A percentile compares a stretch with the other conserved stretches of the same genome.
These are phyloP conservation scores for Heptranchias perlo DNA, from an alignment of 2,113 vertebrate species.

Conservation along the genomic window DNA sequence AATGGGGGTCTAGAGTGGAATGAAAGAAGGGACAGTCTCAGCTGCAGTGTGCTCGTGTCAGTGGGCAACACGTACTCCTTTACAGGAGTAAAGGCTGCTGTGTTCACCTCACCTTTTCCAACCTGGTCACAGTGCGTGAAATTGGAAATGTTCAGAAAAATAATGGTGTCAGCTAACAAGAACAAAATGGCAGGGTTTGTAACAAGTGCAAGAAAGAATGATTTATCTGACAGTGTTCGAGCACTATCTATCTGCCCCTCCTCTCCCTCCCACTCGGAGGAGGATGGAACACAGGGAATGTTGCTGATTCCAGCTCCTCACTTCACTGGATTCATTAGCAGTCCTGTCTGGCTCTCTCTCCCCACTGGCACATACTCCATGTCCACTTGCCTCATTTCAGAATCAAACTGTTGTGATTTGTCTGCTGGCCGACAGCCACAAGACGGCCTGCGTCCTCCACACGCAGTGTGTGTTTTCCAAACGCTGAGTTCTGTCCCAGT, in stretches of 20 bases:
- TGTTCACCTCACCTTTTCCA: not conserved
- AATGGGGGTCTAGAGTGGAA: not conserved
- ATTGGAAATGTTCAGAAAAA: not conserved
- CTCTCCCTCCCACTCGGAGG: not conserved
- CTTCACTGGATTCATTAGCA: not conserved
- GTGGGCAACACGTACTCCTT: not conserved
- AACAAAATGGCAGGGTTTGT: not conserved
- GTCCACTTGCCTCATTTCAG: not conserved
- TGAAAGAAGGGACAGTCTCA: not conserved
- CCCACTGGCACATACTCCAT: not conserved
- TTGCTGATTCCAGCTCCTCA: not conserved
- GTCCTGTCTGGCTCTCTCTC: not conserved
- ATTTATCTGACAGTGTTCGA: not conserved
- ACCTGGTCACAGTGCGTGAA: too few relatives aligned
- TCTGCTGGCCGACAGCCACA: not conserved
- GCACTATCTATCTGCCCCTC: not conserved
- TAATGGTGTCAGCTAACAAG: not conserved
- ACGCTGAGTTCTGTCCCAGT: too few relatives aligned
- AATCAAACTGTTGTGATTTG: not conserved
- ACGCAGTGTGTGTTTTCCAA: not conserved
- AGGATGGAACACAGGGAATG: not conserved
- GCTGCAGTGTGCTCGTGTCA: not conserved
- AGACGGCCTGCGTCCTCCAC: not conserved
- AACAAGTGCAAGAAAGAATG: not conserved
- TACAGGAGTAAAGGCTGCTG: not conserved